Evolutionary conservation across 2,888 invertebrate species (phyloP).

Genomic region (Hemicrepidius hirtus): DNA sequence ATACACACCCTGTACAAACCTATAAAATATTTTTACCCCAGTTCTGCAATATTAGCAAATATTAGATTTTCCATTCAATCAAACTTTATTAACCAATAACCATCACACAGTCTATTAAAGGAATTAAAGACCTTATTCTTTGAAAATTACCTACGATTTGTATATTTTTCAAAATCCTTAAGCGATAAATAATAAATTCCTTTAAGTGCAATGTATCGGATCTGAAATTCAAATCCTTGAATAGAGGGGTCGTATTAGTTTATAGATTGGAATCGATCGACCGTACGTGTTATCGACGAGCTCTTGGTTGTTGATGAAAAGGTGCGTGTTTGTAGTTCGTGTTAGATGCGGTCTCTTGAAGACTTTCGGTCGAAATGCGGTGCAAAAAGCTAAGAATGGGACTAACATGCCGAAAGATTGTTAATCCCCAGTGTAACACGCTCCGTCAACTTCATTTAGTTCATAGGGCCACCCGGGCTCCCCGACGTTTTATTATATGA

Average conservation of each 20-base stretch:
- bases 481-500: conserved; percentile 30
- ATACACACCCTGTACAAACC: too few relatives aligned
- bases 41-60: too few relatives aligned
- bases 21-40: too few relatives aligned
- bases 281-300: conserved; percentile 46
- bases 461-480: conserved; percentile 51
- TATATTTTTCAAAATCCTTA: too few relatives aligned
- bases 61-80: too few relatives aligned
- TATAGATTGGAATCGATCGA: conserved; percentile 50
- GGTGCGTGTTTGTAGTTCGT: conserved; percentile 58
- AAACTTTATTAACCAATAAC: too few relatives aligned
- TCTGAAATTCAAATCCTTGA: conserved; percentile 7
- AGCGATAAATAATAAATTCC: too few relatives aligned
- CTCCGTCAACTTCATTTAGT: conserved; percentile 57
- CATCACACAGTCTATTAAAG: too few relatives aligned
- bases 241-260: conserved; percentile 29
- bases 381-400: conserved; percentile 50
- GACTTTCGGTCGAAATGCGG: conserved; percentile 52
- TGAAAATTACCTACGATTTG: too few relatives aligned
- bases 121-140: too few relatives aligned
- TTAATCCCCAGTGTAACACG: conserved; percentile 56
- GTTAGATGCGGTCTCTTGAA: conserved; percentile 59
- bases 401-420: conserved; percentile 56
- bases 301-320: conserved; percentile 40
- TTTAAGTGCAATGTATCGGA: neutral